A percentile compares a stretch with the other conserved stretches of the same genome.
phyloP scores from a whole-genome alignment of 2,797 vertebrate species.

The Babyrousa celebensis region DNA sequence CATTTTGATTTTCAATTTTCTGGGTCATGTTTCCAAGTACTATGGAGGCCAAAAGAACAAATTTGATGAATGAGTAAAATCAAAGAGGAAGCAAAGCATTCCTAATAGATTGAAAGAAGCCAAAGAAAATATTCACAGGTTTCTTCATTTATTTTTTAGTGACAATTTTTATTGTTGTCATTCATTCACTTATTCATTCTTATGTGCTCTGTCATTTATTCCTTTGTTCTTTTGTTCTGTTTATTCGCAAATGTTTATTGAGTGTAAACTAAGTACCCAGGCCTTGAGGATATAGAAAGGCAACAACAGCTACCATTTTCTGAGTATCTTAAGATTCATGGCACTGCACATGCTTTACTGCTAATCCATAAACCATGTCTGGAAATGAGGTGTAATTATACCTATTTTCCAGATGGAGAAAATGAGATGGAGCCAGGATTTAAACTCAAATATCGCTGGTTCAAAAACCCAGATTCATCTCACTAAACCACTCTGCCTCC shows the following conservation, averaged over 20 bases:
- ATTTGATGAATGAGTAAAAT: constrained; percentile 51
- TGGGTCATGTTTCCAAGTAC: constrained; percentile 75
- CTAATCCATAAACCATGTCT: constrained; percentile 7
- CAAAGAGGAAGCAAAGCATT: constrained; percentile 56
- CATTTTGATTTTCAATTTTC: constrained; percentile 82
- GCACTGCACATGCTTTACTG: background rate
- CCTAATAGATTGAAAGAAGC: background rate
- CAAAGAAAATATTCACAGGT: constrained; percentile 39
- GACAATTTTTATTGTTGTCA: background rate
- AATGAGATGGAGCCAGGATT: constrained; percentile 35
- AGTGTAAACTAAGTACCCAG: background rate
- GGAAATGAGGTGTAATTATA: background rate
- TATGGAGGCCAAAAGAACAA: constrained; percentile 20
- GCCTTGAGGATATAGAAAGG: background rate
- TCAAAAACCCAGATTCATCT: background rate
- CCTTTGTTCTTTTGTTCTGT: background rate
- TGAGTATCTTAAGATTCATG: background rate
- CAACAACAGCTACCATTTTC: background rate
- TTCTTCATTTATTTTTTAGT: constrained; percentile 23
- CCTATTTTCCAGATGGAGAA: constrained; percentile 38
- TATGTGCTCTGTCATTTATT: background rate
- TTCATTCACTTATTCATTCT: background rate
- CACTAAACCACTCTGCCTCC: background rate
- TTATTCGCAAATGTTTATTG: background rate
- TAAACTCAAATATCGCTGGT: background rate